A percentile compares a stretch with the other conserved stretches of the same genome.
These are phyloP conservation scores for Lanistes nyassanus DNA, from an alignment of 1,140 invertebrate species.

Conservation along the genomic window DNA sequence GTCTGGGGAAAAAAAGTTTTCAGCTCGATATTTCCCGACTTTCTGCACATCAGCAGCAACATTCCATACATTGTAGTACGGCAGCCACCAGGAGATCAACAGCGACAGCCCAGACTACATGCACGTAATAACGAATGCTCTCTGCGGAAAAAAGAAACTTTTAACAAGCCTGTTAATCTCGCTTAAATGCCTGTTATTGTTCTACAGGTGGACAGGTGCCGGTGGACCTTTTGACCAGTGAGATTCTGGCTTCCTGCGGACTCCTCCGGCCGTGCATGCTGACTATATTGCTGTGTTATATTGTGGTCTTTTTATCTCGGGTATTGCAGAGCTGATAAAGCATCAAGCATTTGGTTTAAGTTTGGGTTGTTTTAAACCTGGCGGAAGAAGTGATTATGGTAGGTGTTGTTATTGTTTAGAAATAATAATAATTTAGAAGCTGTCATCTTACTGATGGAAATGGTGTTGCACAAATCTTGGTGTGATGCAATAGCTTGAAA, in stretches of 20 bases:
- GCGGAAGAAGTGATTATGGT: too few species aligned
- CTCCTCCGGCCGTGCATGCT: neutral
- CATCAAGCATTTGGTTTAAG: too few species aligned
- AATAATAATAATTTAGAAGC: too few species aligned
- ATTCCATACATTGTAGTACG: neutral
- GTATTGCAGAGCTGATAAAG: neutral
- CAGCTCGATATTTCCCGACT: too few species aligned
- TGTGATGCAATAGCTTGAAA: too few species aligned
- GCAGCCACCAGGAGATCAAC: neutral
- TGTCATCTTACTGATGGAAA: too few species aligned
- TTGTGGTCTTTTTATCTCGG: neutral
- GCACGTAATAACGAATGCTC: neutral
- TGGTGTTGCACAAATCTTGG: too few species aligned
- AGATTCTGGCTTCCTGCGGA: slow-evolving; percentile 22
- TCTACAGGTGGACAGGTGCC: slow-evolving; percentile 30
- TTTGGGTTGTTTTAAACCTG: too few species aligned
- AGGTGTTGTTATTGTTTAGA: too few species aligned
- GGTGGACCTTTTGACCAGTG: slow-evolving; percentile 23
- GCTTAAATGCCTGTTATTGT: neutral
- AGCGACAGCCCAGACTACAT: neutral
- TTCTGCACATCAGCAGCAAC: neutral
- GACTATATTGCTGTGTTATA: neutral
- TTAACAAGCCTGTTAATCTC: neutral
- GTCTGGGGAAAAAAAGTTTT: too few species aligned
- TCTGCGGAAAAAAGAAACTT: neutral